phyloP scores from a whole-genome alignment of 1,140 invertebrate genomes.

The Eciton burchellii region DNA sequence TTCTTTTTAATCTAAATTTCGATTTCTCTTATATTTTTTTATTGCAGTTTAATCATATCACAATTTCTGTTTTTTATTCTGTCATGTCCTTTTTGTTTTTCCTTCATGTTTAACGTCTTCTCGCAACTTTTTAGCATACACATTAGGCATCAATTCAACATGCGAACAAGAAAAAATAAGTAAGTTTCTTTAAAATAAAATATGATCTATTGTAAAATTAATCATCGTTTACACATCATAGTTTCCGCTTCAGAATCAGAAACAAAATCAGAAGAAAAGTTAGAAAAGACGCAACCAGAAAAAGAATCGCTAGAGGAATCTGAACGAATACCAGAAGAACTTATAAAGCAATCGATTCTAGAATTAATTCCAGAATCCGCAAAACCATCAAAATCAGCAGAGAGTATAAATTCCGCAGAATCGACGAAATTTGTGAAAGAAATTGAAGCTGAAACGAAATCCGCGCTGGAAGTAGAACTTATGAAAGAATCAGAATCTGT shows the following conservation, averaged over 20 bases:
- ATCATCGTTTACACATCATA: constrained; percentile 17
- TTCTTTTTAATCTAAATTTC: no score
- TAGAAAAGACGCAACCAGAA: constrained; percentile 56
- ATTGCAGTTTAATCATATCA: no score
- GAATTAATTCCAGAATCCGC: constrained; percentile 37
- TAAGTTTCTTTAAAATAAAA: constrained; percentile 27
- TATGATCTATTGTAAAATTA: not conserved
- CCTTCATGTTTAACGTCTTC: constrained; percentile 40
- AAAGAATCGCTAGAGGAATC: constrained; percentile 57
- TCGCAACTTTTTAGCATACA: constrained; percentile 79
- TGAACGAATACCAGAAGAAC: constrained; percentile 59
- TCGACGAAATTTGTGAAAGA: constrained; percentile 40
- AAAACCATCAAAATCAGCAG: constrained; percentile 26
- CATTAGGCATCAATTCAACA: constrained; percentile 72
- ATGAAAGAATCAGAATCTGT: constrained; percentile 55
- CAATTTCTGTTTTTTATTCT: not conserved
- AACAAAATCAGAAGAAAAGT: constrained; percentile 63
- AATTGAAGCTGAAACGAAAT: constrained; percentile 51
- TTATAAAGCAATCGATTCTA: constrained; percentile 3
- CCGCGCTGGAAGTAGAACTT: constrained; percentile 65
- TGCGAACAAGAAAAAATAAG: constrained; percentile 26
- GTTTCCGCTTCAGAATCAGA: constrained; percentile 50
- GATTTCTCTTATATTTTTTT: no score
- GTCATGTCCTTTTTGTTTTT: not conserved
- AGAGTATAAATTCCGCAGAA: constrained; percentile 33